Base-by-base conservation (phyloP, 2,888 invertebrate genomes). In the Nomada ruficornis region DNA sequence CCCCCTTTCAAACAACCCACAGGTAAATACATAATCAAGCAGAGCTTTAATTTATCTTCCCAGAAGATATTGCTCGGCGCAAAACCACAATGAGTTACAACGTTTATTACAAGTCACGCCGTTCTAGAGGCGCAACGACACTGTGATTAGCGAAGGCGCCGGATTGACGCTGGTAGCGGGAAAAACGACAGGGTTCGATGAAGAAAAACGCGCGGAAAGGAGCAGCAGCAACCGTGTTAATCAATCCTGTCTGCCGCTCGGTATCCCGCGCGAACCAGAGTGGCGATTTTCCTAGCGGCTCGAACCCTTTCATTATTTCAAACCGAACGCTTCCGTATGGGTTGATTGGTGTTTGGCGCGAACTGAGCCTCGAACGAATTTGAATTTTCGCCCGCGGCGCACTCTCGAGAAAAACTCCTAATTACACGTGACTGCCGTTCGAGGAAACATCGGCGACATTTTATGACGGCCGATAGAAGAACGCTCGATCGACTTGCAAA, bases 401-500 rank as follows among this genome's bases (percentile, higher is more conserved):
- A 44, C n/a, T 4, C 63, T 29, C 20, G 42, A 54, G 88, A 82
- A 88, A 88, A 88, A 77, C 81, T 60, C 76, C 68, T 86, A 86
- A 88, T 88, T 88, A 80, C 71, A 78, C 44, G 42, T 78, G 78
- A 82, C 82, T 36, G 79, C 76, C 81, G 81, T 83, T 86, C 85
- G 77, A 57, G 62, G 77, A 83, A 81, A 83, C 72, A 55, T 52
- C 70, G 68, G 44, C 77, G 77, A 86, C 83, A 65, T 78, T 82
- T 80, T 72, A 78, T 29, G 63, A 15, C 18, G 44, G 54, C 26
- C 23, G 20, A 20, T 13, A 23, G 57, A 20, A 54, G 70, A 4
- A n/a, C 2, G 64, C 52, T 55, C 78, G 78, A 86, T 88, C 88
- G 85, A 85, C 88, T 86, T 85, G 87, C 86, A 88, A 88, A 86